phyloP scores from a whole-genome alignment of 2,888 invertebrate genomes.

The Caenorhabditis afra region DNA sequence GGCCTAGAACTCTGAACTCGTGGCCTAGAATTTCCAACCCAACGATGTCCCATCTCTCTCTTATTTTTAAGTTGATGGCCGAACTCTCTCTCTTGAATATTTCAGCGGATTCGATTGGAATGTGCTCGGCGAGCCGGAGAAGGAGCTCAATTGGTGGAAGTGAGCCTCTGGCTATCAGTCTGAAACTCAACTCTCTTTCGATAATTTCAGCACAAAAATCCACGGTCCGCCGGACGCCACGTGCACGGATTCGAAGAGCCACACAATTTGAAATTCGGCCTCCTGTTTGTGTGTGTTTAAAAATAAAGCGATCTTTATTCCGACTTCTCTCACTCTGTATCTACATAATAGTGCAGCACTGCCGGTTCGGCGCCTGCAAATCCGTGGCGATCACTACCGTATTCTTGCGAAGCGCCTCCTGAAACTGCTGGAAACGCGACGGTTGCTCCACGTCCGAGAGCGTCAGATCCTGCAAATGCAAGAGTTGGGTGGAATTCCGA shows the following conservation, averaged over 20 bases:
- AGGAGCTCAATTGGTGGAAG: constrained; percentile 42
- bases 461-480: constrained; percentile 69
- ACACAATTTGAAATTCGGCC: constrained; percentile 1
- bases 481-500: too few relatives aligned
- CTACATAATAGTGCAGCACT: constrained; percentile 72
- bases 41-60: too few relatives aligned
- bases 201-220: constrained; percentile 34
- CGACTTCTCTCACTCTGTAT: too few relatives aligned
- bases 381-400: constrained; percentile 55
- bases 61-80: too few relatives aligned
- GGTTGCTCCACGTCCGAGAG: constrained; percentile 75
- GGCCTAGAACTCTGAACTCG: too few relatives aligned
- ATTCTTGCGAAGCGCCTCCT: constrained; percentile 68
- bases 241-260: too few relatives aligned
- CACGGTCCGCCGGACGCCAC: not conserved
- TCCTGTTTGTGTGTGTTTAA: too few relatives aligned
- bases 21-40: too few relatives aligned
- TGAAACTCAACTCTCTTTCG: not conserved
- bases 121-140: constrained; percentile 28
- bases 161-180: constrained; percentile 1
- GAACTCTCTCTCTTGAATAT: too few relatives aligned
- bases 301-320: too few relatives aligned
- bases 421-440: constrained; percentile 74
- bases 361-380: constrained; percentile 72
- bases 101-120: constrained; percentile 28